Evolutionary conservation across 2,888 invertebrate species (phyloP), one percentile per base, ranked within the genome.

Genomic region (Hypena proboscidalis): DNA sequence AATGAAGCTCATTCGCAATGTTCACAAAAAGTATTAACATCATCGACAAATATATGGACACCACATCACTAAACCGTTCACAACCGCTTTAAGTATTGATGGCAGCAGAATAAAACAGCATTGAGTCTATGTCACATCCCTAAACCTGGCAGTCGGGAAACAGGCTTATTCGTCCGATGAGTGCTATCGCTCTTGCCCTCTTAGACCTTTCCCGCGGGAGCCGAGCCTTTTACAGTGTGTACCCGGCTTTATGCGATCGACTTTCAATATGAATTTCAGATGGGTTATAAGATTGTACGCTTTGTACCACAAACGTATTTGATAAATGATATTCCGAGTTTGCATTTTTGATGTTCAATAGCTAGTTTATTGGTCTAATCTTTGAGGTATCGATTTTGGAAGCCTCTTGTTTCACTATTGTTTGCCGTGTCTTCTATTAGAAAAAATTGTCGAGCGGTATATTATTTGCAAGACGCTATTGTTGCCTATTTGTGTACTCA

Each of bases 161-260:
- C 90, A 90, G 79, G 90, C 90, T 90, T 90, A 90, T 88, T 88
- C 87, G 78, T 77, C 70, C 85, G 85, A 87, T 87, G 88, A 87
- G 88, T 87, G 87, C 85, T 85, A 83, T 83, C 62, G 76, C 69
- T 78, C 77, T 70, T 78, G 84, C 85, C 85, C 86, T 85, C 81
- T 84, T 77, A 82, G 80, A 74, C 74, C 73, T 68, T 74, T 82
- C 86, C 85, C 82, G 67, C 64, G 84, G 86, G 87, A 82, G 80
- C 78, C 82, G 76, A 84, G 83, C 85, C 86, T 88, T 85, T 87
- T 83, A 86, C 86, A 82, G 81, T 80, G 81, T 82, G 81, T 84
- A 81, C 79, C 68, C 73, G 77, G 78, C 85, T 86, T 85, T 86
- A 82, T 84, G 64, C 67, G 82, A 87, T 84, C 83, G 83, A 81